Evolutionary conservation across 2,888 invertebrate species (phyloP).

Genomic region (Lysandra coridon): DNA sequence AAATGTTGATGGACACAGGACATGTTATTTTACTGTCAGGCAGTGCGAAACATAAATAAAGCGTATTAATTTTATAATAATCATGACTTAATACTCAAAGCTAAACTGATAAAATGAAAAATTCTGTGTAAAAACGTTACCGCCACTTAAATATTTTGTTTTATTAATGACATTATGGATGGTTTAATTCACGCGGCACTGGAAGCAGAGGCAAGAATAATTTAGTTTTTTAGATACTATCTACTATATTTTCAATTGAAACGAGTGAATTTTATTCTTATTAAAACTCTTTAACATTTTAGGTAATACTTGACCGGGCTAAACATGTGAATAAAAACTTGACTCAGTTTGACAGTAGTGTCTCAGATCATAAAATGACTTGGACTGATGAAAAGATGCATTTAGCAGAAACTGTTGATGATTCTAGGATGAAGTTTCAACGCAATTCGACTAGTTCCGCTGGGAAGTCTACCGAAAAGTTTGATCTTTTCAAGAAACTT

Average conservation of each 20-base stretch:
- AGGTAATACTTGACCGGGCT: constrained; percentile 75
- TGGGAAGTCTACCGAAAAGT: constrained; percentile 65
- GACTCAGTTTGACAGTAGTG: constrained; percentile 73
- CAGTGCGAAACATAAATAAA: constrained; percentile 80
- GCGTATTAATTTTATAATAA: constrained; percentile 75
- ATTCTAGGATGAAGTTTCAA: constrained; percentile 73
- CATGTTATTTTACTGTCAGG: constrained; percentile 80
- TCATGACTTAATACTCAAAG: constrained; percentile 78
- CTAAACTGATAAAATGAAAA: constrained; percentile 71
- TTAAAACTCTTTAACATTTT: constrained; percentile 49
- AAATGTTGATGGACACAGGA: constrained; percentile 74
- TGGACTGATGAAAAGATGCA: constrained; percentile 78
- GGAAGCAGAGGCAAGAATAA: constrained; percentile 75
- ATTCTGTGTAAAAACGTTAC: constrained; percentile 65
- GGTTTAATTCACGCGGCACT: constrained; percentile 81
- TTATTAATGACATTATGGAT: constrained; percentile 79
- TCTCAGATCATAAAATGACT: constrained; percentile 77
- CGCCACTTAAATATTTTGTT: constrained; percentile 70
- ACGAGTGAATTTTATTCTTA: constrained; percentile 33
- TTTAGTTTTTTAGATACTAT: constrained; percentile 55
- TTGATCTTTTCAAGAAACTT: constrained; percentile 76
- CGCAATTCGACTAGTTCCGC: constrained; percentile 64
- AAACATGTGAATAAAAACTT: constrained; percentile 76
- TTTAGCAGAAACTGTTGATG: constrained; percentile 73
- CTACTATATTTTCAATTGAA: constrained; percentile 42